Base-by-base conservation (phyloP, 1,140 invertebrate genomes). In the Probaryconus sp. region DNA sequence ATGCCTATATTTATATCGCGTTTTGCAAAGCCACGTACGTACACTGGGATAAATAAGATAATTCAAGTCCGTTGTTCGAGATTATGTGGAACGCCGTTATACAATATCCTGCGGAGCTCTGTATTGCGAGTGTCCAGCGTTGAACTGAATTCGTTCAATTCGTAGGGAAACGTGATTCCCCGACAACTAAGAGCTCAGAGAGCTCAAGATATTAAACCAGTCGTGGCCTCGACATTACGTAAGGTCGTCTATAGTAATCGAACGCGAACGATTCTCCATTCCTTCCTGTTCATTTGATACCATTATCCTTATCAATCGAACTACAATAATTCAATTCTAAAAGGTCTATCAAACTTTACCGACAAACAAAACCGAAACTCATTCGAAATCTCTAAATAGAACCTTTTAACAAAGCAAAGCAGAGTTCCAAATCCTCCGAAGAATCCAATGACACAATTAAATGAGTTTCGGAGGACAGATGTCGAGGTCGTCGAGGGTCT, bases 201-300 rank as follows among this genome's bases (percentile, higher is more conserved):
- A 40, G 45, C 38, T 17, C 42, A 53, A 71, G 63, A 70, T 70
- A 71, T 68, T 68, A 71, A 68, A 53, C 21, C 55, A 63, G 38
- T 75, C 55, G 48, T 78, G 76, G 72, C 76, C 76, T 78, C 72
- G 76, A 76, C 76, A 76, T 78, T 78, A 76, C 63, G 64, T 78
- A 78, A 78, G 76, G 76, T 78, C 76, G 72, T 18, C 72, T 65
- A 60, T n/a, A 72, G 69, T 72, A 76, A 78, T 78, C 43, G 75
- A 73, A 60, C 51, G 56, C 43, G 63, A 64, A 42, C 48, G 51
- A 65, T 65, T 42, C 40, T 17, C 11, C 16, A 31, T 48, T 55
- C 31, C n/a, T n/a, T n/a, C n/a, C n/a, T n/a, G n/a, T n/a, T n/a
- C n/a, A n/a, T n/a, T n/a, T n/a, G n/a, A n/a, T n/a, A n/a, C n/a